Conservation (phyloP, 2,888 invertebrate genomes). For the Drosophila lacicola region DNA sequence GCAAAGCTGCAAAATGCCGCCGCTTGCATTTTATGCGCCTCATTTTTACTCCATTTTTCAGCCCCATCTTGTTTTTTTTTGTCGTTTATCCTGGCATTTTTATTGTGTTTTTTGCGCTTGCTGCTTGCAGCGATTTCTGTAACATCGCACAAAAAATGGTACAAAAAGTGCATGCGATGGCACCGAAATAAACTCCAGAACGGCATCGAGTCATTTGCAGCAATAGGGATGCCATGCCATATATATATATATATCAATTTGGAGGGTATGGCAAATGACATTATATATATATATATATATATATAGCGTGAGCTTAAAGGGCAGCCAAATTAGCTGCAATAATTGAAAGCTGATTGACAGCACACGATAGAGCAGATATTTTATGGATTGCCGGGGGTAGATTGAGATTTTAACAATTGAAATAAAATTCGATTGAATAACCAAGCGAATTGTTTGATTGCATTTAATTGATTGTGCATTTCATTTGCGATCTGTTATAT, state of each 20-base stretch:
- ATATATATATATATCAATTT: constrained; percentile 23
- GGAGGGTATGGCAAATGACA: constrained; percentile 30
- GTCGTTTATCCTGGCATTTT: constrained; percentile 50
- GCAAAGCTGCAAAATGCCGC: constrained; percentile 63
- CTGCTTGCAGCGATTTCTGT: constrained; percentile 49
- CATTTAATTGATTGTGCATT: not conserved
- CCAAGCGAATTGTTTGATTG: not conserved
- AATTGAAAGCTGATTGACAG: constrained; percentile 67
- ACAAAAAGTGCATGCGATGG: constrained; percentile 61
- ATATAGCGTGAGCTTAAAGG: constrained; percentile 34
- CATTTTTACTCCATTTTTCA: constrained; percentile 27
- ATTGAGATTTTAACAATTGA: constrained; percentile 6
- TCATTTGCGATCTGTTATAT: not conserved
- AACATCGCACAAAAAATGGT: constrained; percentile 34
- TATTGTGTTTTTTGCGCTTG: constrained; percentile 36
- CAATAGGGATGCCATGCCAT: constrained; percentile 24
- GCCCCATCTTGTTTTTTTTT: constrained; percentile 23
- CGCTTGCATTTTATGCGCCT: constrained; percentile 66
- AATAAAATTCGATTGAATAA: not conserved
- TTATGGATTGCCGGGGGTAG: not conserved
- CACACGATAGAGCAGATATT: constrained; percentile 10
- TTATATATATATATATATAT: constrained; percentile 8
- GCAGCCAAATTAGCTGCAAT: constrained; percentile 63
- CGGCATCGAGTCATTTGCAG: constrained; percentile 38
- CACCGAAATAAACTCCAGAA: constrained; percentile 62